Evolutionary conservation across 2,113 vertebrate species (phyloP).

Genomic region (Mustelus asterias): DNA sequence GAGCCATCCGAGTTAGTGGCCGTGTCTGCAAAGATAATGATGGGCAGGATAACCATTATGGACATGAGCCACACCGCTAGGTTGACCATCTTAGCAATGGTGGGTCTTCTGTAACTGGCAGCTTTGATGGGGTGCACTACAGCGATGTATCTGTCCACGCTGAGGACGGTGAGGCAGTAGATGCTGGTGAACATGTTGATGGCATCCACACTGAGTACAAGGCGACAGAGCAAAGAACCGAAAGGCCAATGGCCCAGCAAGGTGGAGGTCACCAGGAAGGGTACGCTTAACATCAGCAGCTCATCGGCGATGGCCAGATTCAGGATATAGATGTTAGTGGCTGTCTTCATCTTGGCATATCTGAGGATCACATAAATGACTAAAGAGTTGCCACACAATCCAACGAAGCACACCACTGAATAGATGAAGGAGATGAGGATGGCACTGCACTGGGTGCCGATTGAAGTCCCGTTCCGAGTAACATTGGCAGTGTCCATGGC

Average conservation of each 20-base stretch:
- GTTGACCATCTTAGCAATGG: slow-evolving; percentile 79
- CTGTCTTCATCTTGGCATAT: slow-evolving; percentile 86
- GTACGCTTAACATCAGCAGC: slow-evolving; percentile 83
- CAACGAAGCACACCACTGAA: slow-evolving; percentile 79
- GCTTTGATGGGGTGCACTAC: slow-evolving; percentile 87
- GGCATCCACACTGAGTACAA: slow-evolving; percentile 83
- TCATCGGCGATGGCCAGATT: slow-evolving; percentile 82
- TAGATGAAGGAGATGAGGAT: slow-evolving; percentile 87
- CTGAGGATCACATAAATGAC: slow-evolving; percentile 87
- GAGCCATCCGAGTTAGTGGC: slow-evolving; percentile 76
- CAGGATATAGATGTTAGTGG: slow-evolving; percentile 85
- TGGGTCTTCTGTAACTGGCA: slow-evolving; percentile 75
- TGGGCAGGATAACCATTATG: slow-evolving; percentile 76
- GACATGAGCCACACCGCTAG: slow-evolving; percentile 77
- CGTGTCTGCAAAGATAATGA: slow-evolving; percentile 77
- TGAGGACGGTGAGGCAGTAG: slow-evolving; percentile 80
- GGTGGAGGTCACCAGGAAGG: slow-evolving; percentile 79
- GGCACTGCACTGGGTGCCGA: slow-evolving; percentile 69
- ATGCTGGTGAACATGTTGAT: slow-evolving; percentile 92
- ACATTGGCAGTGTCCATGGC: slow-evolving; percentile 54
- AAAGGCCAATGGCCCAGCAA: slow-evolving; percentile 84
- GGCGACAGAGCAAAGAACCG: slow-evolving; percentile 74
- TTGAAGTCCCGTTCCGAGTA: slow-evolving; percentile 65
- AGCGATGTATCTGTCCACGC: slow-evolving; percentile 79
- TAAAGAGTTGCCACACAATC: slow-evolving; percentile 82